A percentile compares a stretch with the other conserved stretches of the same genome.
Evolutionary conservation across 2,888 invertebrate species (phyloP).

Genomic region (Hirtodrosophila confusa): DNA sequence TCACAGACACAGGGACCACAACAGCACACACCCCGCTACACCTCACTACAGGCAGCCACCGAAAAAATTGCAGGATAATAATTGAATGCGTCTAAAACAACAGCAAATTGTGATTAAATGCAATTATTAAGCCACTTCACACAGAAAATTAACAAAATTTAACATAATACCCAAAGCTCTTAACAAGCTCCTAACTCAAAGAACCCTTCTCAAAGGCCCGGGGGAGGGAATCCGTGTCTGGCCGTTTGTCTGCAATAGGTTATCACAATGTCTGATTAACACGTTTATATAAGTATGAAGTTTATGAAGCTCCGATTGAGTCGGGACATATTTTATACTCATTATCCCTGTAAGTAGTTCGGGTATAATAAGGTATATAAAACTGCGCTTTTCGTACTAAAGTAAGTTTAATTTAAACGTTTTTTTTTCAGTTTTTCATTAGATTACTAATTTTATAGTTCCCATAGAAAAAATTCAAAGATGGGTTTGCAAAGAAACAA

Average conservation of each 20-base stretch:
- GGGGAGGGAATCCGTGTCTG: conserved; percentile 15
- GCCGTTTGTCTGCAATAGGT: conserved; percentile 26
- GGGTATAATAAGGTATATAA: background rate
- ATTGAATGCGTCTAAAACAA: conserved; percentile 28
- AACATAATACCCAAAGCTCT: conserved; percentile 23
- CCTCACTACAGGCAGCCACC: background rate
- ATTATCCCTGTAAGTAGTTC: background rate
- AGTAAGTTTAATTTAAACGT: no score
- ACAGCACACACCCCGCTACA: background rate
- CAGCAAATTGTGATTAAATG: conserved; percentile 45
- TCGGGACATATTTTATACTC: conserved; percentile 11
- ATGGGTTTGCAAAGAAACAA: no score
- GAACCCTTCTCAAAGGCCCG: background rate
- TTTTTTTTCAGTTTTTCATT: no score
- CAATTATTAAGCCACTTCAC: conserved; percentile 48
- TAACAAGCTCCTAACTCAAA: conserved; percentile 10
- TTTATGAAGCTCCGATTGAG: conserved; percentile 40
- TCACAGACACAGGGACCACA: conserved; percentile 11
- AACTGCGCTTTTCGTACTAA: no score
- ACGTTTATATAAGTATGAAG: conserved; percentile 31
- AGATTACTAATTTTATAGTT: no score
- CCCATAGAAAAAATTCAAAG: no score
- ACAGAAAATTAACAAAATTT: conserved; percentile 37
- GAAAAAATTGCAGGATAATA: background rate
- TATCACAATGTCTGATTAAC: conserved; percentile 46